Evolutionary conservation across 2,888 invertebrate species (phyloP), one percentile per base, ranked within the genome.

Genomic region (Lasioglossum zephyrum): DNA sequence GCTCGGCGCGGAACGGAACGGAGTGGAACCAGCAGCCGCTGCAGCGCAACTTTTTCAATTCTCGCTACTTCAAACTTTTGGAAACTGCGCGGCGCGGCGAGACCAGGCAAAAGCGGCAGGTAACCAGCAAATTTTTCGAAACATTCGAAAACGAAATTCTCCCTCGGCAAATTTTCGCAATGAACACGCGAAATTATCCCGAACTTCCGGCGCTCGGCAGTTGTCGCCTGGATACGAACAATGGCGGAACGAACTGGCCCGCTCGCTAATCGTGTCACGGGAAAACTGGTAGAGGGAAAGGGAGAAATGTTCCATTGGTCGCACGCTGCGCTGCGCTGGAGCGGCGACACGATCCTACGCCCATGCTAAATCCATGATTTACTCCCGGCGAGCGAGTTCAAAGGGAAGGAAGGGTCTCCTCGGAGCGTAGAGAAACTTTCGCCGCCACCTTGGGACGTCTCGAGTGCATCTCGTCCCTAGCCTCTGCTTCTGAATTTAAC

Each of bases 391-490:
- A 83, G 83, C 72, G 60, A 66, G 87, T 63, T 87, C 87, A 87
- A 87, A 87, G 87, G 78, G 75, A 76, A 87, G 84, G 84, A 81
- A 81, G 80, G 77, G 83, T 74, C 82, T 85, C 77, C 69, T 77
- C 66, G 80, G 85, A 81, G 89, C 80, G 74, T 77, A 81, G 88
- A 84, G 85, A 90, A 90, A 91, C 84, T 91, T 90, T 80, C 82
- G 84, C 87, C 76, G 81, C 75, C 79, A 87, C 82, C 89, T 84
- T 78, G 81, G 80, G 87, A 84, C 86, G 85, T 84, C 89, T 87
- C 85, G 81, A 85, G 91, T 91, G 91, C 87, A 87, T 80, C 87
- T 91, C 82, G 87, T 87, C 89, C 78, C 77, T 80, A 66, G 41
- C 69, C 49, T 57, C 72, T 47, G 70, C 77, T 49, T 81, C 79